A percentile compares a stretch with the other conserved stretches of the same genome.
phyloP scores from a whole-genome alignment of 2,888 invertebrate genomes.

The Acleris sparsana region DNA sequence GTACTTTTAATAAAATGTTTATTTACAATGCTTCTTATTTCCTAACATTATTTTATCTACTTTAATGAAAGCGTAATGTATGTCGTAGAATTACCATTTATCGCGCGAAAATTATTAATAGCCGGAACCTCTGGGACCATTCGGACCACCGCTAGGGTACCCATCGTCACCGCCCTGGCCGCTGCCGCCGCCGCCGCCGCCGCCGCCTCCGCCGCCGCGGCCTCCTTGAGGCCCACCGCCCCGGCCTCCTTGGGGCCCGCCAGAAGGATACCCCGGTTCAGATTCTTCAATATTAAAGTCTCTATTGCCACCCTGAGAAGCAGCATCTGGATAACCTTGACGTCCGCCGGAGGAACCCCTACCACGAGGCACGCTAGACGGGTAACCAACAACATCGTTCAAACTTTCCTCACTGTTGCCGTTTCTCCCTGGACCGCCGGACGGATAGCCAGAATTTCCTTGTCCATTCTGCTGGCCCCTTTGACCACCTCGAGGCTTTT shows the following conservation, averaged over 20 bases:
- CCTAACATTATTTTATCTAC: constrained; percentile 25
- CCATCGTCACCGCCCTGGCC: constrained; percentile 56
- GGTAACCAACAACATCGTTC: constrained; percentile 46
- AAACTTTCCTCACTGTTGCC: constrained; percentile 37
- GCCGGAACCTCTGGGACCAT: constrained; percentile 72
- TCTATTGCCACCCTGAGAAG: constrained; percentile 9
- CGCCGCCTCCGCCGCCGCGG: constrained; percentile 4
- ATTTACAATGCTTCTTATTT: constrained; percentile 37
- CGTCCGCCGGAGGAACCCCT: constrained; percentile 34
- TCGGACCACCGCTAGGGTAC: constrained; percentile 72
- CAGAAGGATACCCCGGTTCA: constrained; percentile 39
- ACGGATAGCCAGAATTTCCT: constrained; percentile 52
- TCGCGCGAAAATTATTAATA: constrained; percentile 48
- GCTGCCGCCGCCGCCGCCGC: constrained; percentile 38
- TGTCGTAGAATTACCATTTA: constrained; percentile 4
- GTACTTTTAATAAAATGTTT: constrained; percentile 32
- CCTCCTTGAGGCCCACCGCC: not conserved
- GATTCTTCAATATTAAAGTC: constrained; percentile 7
- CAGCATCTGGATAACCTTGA: constrained; percentile 38
- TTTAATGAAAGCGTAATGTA: constrained; percentile 25
- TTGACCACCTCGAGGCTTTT: constrained; percentile 31
- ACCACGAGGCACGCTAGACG: constrained; percentile 49
- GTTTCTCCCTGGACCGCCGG: constrained; percentile 47
- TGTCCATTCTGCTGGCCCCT: constrained; percentile 38
- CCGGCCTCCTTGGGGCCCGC: constrained; percentile 24